Evolutionary conservation across 2,113 vertebrate genomes (phyloP).

Genomic region (Pseudopipra pipra): DNA sequence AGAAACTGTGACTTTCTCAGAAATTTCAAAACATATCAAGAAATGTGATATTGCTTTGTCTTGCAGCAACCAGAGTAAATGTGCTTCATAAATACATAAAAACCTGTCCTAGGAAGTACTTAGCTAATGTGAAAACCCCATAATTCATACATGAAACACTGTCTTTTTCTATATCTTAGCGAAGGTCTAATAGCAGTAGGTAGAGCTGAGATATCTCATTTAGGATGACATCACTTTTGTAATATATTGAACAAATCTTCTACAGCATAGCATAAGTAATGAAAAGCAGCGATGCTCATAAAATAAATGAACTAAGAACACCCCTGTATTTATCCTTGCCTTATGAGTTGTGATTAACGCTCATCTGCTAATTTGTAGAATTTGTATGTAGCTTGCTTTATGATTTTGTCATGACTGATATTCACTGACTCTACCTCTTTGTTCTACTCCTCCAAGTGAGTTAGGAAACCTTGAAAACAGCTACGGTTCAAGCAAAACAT

Average conservation of each 20-base stretch:
- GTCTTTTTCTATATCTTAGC: not conserved
- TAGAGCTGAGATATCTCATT: not conserved
- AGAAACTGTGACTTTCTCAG: not conserved
- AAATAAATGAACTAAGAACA: not conserved
- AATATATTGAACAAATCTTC: not conserved
- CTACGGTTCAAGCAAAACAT: not conserved
- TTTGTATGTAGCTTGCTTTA: not conserved
- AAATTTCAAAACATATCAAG: not conserved
- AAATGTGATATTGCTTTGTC: not conserved
- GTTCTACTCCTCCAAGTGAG: fast-evolving
- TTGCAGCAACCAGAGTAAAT: not conserved
- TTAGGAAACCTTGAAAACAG: not conserved
- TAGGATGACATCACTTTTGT: not conserved
- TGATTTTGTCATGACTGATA: not conserved
- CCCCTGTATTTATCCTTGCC: not conserved
- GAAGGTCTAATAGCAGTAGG: not conserved
- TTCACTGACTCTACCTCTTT: not conserved
- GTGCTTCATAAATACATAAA: not conserved
- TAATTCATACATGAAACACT: not conserved
- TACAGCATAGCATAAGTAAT: not conserved
- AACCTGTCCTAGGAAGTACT: not conserved
- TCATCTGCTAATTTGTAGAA: not conserved
- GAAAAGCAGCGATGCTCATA: not conserved
- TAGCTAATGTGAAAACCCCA: not conserved
- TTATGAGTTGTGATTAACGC: not conserved